A percentile compares a stretch with the other conserved stretches of the same genome.
phyloP scores from a whole-genome alignment of 2,113 vertebrate genomes.

The Anhinga rufa region DNA sequence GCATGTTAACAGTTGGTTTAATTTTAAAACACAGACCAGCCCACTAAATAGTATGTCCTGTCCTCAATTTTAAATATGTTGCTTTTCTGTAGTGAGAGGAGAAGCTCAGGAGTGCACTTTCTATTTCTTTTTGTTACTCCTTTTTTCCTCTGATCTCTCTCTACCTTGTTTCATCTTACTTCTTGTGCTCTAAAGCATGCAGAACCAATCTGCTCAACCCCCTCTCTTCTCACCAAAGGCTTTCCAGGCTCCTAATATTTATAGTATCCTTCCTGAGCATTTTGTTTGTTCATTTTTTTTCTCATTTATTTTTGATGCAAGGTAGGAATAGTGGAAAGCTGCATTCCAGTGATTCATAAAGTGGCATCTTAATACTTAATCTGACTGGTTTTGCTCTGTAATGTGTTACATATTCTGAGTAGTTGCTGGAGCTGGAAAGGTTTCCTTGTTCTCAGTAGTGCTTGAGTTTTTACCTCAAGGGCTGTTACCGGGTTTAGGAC shows the following conservation, averaged over 20 bases:
- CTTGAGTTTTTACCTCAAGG: background rate
- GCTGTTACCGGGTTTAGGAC: background rate
- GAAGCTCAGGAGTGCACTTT: background rate
- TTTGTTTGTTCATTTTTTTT: background rate
- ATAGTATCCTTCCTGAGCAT: background rate
- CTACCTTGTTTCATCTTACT: background rate
- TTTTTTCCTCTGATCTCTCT: background rate
- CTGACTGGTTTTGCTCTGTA: background rate
- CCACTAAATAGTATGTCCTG: background rate
- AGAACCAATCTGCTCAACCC: background rate
- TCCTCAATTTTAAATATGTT: fast-evolving
- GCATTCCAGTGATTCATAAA: background rate
- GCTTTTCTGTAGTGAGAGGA: background rate
- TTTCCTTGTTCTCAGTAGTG: background rate
- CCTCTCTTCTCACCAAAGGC: background rate
- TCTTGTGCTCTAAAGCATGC: background rate
- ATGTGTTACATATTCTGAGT: background rate
- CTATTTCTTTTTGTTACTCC: background rate
- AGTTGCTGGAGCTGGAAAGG: background rate
- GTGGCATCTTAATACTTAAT: background rate
- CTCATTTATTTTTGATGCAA: background rate
- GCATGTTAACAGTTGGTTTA: background rate
- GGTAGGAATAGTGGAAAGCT: background rate
- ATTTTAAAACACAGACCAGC: background rate
- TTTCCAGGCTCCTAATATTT: background rate